Base-by-base conservation (phyloP, 2,888 invertebrate genomes). In the Eupithecia inturbata region DNA sequence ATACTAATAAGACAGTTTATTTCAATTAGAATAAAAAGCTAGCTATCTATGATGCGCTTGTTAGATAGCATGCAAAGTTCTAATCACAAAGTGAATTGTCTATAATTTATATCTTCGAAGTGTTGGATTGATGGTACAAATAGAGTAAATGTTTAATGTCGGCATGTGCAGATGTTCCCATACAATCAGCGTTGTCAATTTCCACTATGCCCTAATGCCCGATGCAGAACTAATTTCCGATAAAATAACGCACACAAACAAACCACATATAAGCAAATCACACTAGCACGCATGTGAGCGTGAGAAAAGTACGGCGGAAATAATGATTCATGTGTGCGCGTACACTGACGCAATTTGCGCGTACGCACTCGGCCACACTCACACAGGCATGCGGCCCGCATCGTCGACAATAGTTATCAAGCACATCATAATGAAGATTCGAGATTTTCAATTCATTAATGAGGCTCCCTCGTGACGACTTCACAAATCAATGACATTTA, bases 231-330 rank as follows among this genome's bases (percentile, higher is more conserved):
- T 90, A 92, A 92, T 92, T 93, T 91, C 90, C 92, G 91, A 93
- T 93, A 90, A 90, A 91, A 77, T 77, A 73, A 75, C 80, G 66
- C 87, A 86, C 87, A 86, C 91, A 90, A 88, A 89, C 87, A 85
- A 79, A 84, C 85, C 85, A 89, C 86, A 82, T 86, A 81, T 83
- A 85, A 89, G 89, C 90, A 90, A 91, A 93, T 91, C 91, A 89
- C 86, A 85, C 82, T 80, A 87, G 85, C 82, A 84, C 80, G 85
- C 88, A 88, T 89, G 91, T 91, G 87, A 93, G 91, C 93, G 94
- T 95, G 94, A 93, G 95, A 95, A 94, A 92, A 90, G 88, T 90
- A 89, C 92, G 85, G 87, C 88, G 90, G 89, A 90, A 88, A 90
- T 89, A 89, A 88, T 87, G 68, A 70, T 69, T 53, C 84, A 83